phyloP scores from a whole-genome alignment of 2,888 invertebrate species.

The Amphipoea oculea region DNA sequence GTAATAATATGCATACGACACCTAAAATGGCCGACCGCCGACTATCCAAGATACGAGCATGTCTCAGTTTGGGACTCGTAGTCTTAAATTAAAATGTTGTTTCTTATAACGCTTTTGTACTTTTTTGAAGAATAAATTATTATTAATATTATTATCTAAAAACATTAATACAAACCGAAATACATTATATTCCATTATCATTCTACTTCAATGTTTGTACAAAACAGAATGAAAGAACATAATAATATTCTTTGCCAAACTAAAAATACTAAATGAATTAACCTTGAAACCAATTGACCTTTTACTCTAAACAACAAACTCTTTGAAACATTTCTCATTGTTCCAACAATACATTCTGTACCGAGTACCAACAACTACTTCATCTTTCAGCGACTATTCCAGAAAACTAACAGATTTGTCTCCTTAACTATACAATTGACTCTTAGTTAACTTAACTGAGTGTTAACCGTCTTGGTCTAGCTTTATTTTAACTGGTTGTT shows the following conservation, averaged over 20 bases:
- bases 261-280: background rate
- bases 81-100: too few species aligned
- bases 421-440: slow-evolving; percentile 42
- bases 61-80: too few species aligned
- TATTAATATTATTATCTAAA: too few species aligned
- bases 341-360: background rate
- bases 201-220: background rate
- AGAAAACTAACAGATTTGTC: slow-evolving; percentile 49
- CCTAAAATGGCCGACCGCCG: too few species aligned
- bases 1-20: too few species aligned
- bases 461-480: slow-evolving; percentile 44
- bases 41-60: too few species aligned
- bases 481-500: slow-evolving; percentile 42
- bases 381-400: slow-evolving; percentile 1
- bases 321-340: slow-evolving; percentile 9
- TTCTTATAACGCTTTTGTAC: too few species aligned
- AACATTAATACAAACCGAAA: background rate
- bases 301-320: background rate
- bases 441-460: slow-evolving; percentile 45
- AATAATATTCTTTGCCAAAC: background rate
- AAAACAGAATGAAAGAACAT: background rate
- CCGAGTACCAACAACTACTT: slow-evolving; percentile 10
- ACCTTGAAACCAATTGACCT: background rate
- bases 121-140: too few species aligned
- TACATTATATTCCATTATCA: too few species aligned